These are phyloP conservation scores for Neosilurus hyrtlii DNA, from an alignment of 2,797 vertebrate genomes.

Conservation along the genomic window DNA sequence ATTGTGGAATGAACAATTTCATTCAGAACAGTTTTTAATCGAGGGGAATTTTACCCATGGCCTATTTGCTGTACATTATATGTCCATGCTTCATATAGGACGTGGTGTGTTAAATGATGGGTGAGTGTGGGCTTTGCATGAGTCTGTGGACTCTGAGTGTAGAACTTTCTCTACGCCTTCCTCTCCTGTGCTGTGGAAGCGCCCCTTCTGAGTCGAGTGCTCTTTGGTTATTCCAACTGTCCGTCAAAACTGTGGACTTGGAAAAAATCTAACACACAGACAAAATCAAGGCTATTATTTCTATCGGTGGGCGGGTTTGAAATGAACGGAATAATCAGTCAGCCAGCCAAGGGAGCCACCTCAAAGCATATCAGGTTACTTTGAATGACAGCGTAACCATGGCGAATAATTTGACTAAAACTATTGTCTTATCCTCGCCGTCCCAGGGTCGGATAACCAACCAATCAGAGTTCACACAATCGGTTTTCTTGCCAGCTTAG, in stretches of 20 bases:
- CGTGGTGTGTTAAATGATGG: not conserved
- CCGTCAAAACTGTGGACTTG: conserved; percentile 69
- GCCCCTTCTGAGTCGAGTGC: conserved; percentile 52
- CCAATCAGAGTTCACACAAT: conserved; percentile 98
- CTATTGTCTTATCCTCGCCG: conserved; percentile 98
- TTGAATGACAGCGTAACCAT: conserved; percentile 99
- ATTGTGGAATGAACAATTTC: not conserved
- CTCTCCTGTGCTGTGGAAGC: conserved; percentile 62
- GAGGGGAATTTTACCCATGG: not conserved
- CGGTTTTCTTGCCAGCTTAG: conserved; percentile 94
- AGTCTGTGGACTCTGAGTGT: conserved; percentile 25
- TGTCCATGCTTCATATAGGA: not conserved
- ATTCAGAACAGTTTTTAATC: not conserved
- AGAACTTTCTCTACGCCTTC: conserved; percentile 65
- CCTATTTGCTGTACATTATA: not conserved
- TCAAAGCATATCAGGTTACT: conserved; percentile 92
- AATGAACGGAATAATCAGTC: conserved; percentile 85
- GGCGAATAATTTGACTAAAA: conserved; percentile 98
- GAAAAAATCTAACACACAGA: conserved; percentile 60
- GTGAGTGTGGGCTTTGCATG: conserved; percentile 20
- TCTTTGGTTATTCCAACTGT: conserved; percentile 73
- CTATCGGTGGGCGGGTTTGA: conserved; percentile 77
- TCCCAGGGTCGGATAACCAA: conserved; percentile 97
- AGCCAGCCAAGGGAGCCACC: conserved; percentile 87
- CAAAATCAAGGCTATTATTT: conserved; percentile 75